These are phyloP conservation scores for Urocynchramus pylzowi DNA, from an alignment of 2,113 vertebrate genomes.

Conservation along the genomic window DNA sequence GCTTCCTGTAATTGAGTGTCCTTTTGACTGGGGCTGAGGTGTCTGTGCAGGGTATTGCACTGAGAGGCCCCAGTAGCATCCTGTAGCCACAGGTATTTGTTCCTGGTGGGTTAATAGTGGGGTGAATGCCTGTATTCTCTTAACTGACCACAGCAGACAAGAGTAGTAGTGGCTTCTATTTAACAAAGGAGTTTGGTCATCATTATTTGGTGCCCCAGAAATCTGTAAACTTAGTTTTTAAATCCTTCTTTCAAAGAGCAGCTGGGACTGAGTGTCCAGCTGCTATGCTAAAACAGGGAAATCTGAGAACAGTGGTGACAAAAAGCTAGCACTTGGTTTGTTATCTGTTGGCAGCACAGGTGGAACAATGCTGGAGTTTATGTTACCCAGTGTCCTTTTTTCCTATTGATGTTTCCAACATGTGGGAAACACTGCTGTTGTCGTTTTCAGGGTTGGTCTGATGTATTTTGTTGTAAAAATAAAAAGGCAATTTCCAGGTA, in stretches of 20 bases:
- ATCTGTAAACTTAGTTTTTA: neutral
- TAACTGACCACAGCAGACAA: neutral
- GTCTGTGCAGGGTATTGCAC: neutral
- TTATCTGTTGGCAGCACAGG: neutral
- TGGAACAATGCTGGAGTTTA: neutral
- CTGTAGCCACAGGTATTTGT: neutral
- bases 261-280: neutral
- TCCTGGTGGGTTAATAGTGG: fast-evolving
- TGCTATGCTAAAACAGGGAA: neutral
- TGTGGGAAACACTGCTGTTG: neutral
- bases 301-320: neutral
- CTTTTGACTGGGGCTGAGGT: neutral
- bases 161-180: neutral
- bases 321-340: neutral
- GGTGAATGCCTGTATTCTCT: neutral
- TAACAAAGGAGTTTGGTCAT: neutral
- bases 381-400: neutral
- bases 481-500: neutral
- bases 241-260: neutral
- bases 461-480: neutral
- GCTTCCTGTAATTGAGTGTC: neutral
- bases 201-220: neutral
- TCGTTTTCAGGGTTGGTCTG: neutral
- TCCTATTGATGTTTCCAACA: neutral
- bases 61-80: neutral